Base-by-base conservation (phyloP, 2,888 invertebrate genomes). In the Eumerus sabulonum region DNA sequence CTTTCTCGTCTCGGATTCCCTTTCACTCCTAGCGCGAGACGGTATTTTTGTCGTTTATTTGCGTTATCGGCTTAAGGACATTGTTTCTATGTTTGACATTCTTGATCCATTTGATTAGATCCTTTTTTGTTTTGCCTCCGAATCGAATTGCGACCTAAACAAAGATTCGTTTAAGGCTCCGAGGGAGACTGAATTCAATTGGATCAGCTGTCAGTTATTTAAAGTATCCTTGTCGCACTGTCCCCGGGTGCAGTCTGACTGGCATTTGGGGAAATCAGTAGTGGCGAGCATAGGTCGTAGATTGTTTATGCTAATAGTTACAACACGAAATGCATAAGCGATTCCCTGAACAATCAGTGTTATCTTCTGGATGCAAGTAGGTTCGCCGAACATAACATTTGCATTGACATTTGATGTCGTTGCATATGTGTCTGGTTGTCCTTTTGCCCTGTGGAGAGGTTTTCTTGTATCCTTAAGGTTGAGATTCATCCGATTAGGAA, bases 51-150 rank as follows among this genome's bases (percentile, higher is more conserved):
- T 62, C 40, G 36, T 63, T 50, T 67, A 72, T 77, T 77, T 57
- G 16, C 36, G 44, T 47, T 40, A 27, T 27, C 27, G 62, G 72
- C 72, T 72, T 66, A 42, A 53, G 36, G 63, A 36, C 62, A 59
- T 54, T 76, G 63, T 54, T 64, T 64, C 76, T 70, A 70, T n/a
- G n/a, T 77, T 77, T 48, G 77, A 73, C 72, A 68, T 77, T 57
- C 67, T 77, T 72, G 67, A 77, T 73, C 67, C 59, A 12, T 77
- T 72, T 73, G 77, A 77, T 77, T 77, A 59, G 67, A 73, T 73
- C 68, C 63, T 47, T 27, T 45, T 38, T 14, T 48, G 11, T 5
- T n/a, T 51, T 40, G 27, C 36, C 7, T 16, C 54, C 14, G 36
- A 47, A 18, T 5, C 27, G 53, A 63, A 70, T 76, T 63, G 63